Evolutionary conservation across 2,113 vertebrate genomes (phyloP).

Genomic region (Ophiodon elongatus): DNA sequence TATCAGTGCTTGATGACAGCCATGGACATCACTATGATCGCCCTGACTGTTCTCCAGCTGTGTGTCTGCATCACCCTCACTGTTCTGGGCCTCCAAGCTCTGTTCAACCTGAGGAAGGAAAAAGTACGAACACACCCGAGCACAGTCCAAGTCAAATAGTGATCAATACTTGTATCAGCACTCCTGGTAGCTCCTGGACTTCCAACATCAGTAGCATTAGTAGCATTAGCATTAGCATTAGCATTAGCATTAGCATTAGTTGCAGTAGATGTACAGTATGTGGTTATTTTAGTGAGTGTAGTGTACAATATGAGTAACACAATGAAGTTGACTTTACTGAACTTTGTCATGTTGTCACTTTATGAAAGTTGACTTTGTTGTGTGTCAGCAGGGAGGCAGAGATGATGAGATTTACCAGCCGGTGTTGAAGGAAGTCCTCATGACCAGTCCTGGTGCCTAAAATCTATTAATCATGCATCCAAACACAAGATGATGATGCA

Average conservation of each 20-base stretch:
- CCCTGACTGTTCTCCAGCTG: conserved; percentile 67
- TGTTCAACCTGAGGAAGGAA: conserved; percentile 25
- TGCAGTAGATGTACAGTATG: not conserved
- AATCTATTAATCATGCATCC: not conserved
- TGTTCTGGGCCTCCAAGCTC: conserved; percentile 55
- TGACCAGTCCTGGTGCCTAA: conserved; percentile 33
- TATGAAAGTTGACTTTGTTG: not conserved
- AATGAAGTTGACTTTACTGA: not conserved
- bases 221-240: not conserved
- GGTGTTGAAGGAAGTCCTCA: conserved; percentile 35
- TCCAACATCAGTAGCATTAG: not conserved
- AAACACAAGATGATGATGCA: not conserved
- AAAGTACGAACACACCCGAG: conserved; percentile 21
- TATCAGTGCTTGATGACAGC: conserved; percentile 50
- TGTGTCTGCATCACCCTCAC: conserved; percentile 55
- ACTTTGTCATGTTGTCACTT: not conserved
- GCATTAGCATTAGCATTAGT: not conserved
- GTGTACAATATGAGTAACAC: not conserved
- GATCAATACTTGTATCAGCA: not conserved
- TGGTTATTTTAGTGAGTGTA: not conserved
- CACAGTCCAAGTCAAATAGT: not conserved
- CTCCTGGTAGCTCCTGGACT: not conserved
- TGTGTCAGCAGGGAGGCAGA: conserved; percentile 45
- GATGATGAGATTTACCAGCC: conserved; percentile 41
- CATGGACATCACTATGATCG: conserved; percentile 63